Percentiles rank a stretch among this genome's conserved stretches.
Evolutionary conservation across 2,888 invertebrate species (phyloP).

Genomic region (Cremastinae sp.): DNA sequence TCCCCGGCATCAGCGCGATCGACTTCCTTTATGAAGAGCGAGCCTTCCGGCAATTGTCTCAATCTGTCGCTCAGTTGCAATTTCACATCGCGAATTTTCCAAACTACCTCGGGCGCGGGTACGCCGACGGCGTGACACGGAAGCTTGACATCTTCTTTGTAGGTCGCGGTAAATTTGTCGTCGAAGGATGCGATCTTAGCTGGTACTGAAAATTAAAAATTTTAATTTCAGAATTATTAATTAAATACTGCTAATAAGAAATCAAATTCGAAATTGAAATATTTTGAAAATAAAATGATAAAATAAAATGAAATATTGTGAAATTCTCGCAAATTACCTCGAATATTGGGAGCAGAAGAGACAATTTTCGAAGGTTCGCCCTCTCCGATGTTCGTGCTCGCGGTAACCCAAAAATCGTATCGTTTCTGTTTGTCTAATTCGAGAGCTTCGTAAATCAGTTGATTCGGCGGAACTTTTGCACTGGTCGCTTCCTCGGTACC

Average conservation of each 20-base stretch:
- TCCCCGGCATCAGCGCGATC: constrained; percentile 95
- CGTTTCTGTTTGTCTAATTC: constrained; percentile 90
- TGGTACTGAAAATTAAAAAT: constrained; percentile 85
- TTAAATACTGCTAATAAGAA: neutral
- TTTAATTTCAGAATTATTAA: constrained; percentile 2
- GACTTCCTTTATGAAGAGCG: constrained; percentile 93
- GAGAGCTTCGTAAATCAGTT: constrained; percentile 93
- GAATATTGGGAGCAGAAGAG: constrained; percentile 90
- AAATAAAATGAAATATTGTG: no score
- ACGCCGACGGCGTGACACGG: constrained; percentile 96
- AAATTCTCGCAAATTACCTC: constrained; percentile 82
- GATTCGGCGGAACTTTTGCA: constrained; percentile 90
- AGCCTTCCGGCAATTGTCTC: constrained; percentile 93
- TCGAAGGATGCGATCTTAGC: constrained; percentile 98
- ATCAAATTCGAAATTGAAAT: neutral
- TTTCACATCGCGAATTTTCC: constrained; percentile 89
- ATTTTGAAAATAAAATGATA: no score
- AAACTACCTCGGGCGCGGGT: constrained; percentile 93
- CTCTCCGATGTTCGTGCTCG: constrained; percentile 96
- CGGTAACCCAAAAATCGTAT: constrained; percentile 97
- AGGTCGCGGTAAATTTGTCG: constrained; percentile 94
- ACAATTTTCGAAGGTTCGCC: constrained; percentile 95
- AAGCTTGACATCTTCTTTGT: constrained; percentile 94
- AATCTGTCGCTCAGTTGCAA: constrained; percentile 91
- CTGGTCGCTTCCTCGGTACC: constrained; percentile 85